Evolutionary conservation across 2,888 invertebrate genomes (phyloP).

Genomic region (Axea sp.): DNA sequence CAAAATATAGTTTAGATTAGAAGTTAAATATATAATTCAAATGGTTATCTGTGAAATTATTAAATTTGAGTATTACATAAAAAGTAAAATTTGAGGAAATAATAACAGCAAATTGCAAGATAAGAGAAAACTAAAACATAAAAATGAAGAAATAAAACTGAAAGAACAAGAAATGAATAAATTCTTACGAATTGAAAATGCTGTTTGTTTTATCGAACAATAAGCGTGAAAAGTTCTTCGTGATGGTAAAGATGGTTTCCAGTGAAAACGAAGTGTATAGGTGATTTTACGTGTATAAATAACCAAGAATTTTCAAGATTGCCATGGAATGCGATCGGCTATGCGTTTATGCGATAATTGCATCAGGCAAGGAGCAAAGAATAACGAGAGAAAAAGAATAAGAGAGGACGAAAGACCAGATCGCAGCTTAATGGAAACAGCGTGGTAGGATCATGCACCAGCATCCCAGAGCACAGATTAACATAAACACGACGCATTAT

Average conservation of each 20-base stretch:
- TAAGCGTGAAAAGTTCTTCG: constrained; percentile 3
- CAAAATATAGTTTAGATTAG: too few relatives aligned
- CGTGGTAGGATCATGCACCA: constrained; percentile 63
- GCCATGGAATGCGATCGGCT: constrained; percentile 60
- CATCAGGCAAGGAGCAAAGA: constrained; percentile 52
- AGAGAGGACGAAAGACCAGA: constrained; percentile 57
- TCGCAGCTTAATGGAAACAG: constrained; percentile 59
- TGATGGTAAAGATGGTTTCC: constrained; percentile 12
- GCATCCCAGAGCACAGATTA: constrained; percentile 66
- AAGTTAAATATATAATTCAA: too few relatives aligned
- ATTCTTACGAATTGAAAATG: background rate
- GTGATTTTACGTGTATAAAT: constrained; percentile 58
- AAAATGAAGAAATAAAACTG: too few relatives aligned
- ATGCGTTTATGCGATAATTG: constrained; percentile 62
- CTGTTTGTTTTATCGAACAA: constrained; percentile 13
- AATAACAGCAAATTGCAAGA: too few relatives aligned
- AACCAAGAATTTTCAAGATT: constrained; percentile 59
- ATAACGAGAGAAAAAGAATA: constrained; percentile 50
- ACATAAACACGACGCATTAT: constrained; percentile 72
- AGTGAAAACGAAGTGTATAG: constrained; percentile 40
- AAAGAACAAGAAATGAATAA: too few relatives aligned
- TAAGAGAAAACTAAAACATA: too few relatives aligned
- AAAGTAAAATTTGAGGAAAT: too few relatives aligned
- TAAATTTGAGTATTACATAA: too few relatives aligned
- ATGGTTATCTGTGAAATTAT: too few relatives aligned